Base-by-base conservation (phyloP, 2,888 invertebrate species). In the Melieria crassipennis region DNA sequence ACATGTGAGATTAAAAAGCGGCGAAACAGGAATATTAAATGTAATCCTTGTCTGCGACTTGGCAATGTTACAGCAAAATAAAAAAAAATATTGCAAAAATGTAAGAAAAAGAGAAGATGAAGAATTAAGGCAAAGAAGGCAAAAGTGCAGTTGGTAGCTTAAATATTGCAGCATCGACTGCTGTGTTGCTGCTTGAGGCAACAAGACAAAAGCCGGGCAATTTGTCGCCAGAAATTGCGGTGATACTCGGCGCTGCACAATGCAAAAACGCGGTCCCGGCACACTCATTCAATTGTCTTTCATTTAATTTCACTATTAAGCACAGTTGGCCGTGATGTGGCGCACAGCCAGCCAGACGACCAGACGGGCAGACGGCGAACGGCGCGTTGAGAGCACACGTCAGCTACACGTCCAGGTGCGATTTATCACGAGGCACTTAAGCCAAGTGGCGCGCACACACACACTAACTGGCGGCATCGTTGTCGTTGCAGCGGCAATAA, bases 331-430 rank as follows among this genome's bases (percentile, higher is more conserved):
- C 61, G 11, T 30, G 30, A 48, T 46, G 50, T 50, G 10, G 11
- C 13, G 11, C 52, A 52, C 52, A 52, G 30, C 30, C 30, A 30
- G 30, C 30, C 30, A 30, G 16, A 16, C 16, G 16, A 16, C 16
- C 16, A 16, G 30, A 30, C 30, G 30, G 30, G 30, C 1, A 30
- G 30, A 30, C 30, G 3, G 30, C 30, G 30, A 30, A 30, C 30
- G 30, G 30, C 30, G 67, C 61, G 67, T 69, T 69, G 62, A 69
- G 69, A 56, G 69, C 69, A 58, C 64, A 70, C 65, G 73, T 73
- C 75, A 73, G 71, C 74, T 77, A 75, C 82, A 81, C 79, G 80
- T 77, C 78, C 84, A 83, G 83, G 82, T 84, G 83, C 83, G 79
- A 82, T 81, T 81, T 81, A 79, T 79, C 78, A 79, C 76, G 57